These are phyloP conservation scores for Chlamydotis undulata DNA, from an alignment of 2,113 vertebrate species.

Conservation along the genomic window DNA sequence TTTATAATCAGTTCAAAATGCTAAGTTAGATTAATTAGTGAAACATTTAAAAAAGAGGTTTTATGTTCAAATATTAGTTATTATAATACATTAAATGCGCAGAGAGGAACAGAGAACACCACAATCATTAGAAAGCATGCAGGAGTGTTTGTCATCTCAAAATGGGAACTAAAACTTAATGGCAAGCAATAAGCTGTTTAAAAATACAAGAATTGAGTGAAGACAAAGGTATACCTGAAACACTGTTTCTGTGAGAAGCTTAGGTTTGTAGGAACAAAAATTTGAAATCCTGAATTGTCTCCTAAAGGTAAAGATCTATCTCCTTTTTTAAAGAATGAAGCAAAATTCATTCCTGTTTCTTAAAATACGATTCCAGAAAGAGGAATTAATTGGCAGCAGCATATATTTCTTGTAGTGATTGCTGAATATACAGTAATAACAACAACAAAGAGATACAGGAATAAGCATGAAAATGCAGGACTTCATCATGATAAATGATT, in stretches of 20 bases:
- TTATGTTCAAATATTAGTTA: background rate
- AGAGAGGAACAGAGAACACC: background rate
- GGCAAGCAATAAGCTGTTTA: background rate
- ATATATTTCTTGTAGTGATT: background rate
- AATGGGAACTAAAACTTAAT: background rate
- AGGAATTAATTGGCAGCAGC: background rate
- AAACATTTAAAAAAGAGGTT: background rate
- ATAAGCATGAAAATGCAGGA: background rate
- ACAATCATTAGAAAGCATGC: background rate
- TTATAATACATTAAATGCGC: background rate
- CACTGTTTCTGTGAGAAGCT: background rate
- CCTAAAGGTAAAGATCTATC: background rate
- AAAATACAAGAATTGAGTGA: background rate
- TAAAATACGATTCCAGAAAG: background rate
- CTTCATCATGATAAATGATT: background rate
- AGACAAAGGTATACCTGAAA: background rate
- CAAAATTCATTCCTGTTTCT: background rate
- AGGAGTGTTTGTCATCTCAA: background rate
- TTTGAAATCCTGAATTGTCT: background rate
- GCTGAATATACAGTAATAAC: background rate
- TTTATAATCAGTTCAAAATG: background rate
- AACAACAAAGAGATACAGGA: background rate
- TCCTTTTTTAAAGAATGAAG: background rate
- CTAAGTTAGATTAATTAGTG: background rate
- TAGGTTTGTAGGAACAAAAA: background rate